Evolutionary conservation across 2,797 vertebrate species (phyloP).

Genomic region (Mormyrops attenuatus): DNA sequence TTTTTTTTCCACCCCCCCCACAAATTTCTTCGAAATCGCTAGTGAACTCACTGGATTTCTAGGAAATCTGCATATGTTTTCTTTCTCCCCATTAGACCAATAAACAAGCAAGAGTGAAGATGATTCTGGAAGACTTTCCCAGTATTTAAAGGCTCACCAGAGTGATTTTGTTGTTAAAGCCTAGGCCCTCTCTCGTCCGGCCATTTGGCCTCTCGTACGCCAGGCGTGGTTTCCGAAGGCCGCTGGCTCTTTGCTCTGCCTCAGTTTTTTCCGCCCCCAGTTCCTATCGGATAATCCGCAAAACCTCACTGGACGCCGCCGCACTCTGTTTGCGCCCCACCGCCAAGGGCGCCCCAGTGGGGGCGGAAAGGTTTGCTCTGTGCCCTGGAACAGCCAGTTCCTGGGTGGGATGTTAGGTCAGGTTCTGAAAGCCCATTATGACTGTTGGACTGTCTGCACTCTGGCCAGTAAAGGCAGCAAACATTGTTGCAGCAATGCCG

Average conservation of each 20-base stretch:
- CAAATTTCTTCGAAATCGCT: not conserved
- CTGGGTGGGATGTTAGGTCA: not conserved
- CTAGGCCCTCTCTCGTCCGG: not conserved
- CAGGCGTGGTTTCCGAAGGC: not conserved
- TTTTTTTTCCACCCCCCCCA: not conserved
- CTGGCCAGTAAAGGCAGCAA: not conserved
- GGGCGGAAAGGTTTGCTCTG: not conserved
- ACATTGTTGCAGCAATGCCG: not conserved
- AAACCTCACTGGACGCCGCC: no score
- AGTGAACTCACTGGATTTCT: not conserved
- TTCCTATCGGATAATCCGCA: not conserved
- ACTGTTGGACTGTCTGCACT: not conserved
- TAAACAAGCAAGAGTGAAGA: slow-evolving; percentile 8
- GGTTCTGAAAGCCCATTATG: not conserved
- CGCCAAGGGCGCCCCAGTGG: not conserved
- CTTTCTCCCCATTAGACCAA: not conserved
- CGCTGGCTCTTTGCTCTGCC: not conserved
- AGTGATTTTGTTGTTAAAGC: slow-evolving; percentile 1
- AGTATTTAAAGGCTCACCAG: slow-evolving; percentile 6
- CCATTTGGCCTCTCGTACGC: not conserved
- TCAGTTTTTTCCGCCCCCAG: not conserved
- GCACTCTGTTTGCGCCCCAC: not conserved
- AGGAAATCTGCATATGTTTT: slow-evolving; percentile 14
- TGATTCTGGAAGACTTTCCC: slow-evolving; percentile 7
- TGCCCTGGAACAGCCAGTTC: slow-evolving; percentile 1